A percentile compares a stretch with the other conserved stretches of the same genome.
phyloP scores from a whole-genome alignment of 2,797 vertebrate species.

The Phylloscopus collybita region DNA sequence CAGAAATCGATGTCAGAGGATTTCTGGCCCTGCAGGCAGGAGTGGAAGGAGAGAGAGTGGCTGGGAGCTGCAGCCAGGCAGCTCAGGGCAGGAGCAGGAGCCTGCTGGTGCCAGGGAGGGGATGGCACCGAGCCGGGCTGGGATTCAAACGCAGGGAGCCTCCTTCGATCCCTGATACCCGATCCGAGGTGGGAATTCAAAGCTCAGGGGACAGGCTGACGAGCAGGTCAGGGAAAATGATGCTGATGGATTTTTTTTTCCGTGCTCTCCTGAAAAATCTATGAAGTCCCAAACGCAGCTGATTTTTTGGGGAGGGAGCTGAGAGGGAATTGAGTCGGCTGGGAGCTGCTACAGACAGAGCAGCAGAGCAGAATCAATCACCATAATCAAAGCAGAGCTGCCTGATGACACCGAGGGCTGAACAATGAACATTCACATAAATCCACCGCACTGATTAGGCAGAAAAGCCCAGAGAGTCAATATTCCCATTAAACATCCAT shows the following conservation, averaged over 20 bases:
- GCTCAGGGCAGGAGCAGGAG: neutral
- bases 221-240: neutral
- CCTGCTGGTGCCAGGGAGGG: neutral
- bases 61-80: neutral
- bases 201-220: neutral
- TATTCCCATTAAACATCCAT: slow-evolving; percentile 62
- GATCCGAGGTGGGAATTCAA: neutral
- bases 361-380: slow-evolving; percentile 63
- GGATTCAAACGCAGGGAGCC: neutral
- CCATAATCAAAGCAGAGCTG: slow-evolving; percentile 59
- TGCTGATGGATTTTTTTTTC: neutral
- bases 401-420: slow-evolving; percentile 38
- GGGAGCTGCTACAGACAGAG: neutral
- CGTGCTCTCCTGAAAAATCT: neutral
- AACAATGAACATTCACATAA: slow-evolving; percentile 49
- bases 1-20: neutral
- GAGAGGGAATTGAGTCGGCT: neutral
- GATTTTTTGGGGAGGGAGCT: neutral
- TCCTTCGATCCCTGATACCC: neutral
- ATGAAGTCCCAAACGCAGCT: neutral
- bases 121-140: rapidly evolving
- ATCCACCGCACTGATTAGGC: slow-evolving; percentile 50
- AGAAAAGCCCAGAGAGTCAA: slow-evolving; percentile 52
- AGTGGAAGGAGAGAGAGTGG: neutral
- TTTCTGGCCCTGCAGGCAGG: neutral